Evolutionary conservation across 2,797 vertebrate species (phyloP).

Genomic region (Coilia nasus): DNA sequence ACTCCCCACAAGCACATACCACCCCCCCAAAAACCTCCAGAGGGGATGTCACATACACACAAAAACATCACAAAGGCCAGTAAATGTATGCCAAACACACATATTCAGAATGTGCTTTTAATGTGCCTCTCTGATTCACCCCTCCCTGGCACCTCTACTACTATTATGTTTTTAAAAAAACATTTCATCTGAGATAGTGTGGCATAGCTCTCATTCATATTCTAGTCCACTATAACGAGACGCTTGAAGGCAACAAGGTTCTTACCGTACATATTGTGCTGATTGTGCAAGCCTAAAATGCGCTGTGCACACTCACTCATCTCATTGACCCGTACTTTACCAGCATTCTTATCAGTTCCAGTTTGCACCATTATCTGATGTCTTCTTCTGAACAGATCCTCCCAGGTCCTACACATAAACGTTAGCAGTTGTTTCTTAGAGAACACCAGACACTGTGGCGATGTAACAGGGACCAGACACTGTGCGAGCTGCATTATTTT

Average conservation of each 20-base stretch:
- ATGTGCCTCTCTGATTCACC: neutral
- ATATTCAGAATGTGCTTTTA: neutral
- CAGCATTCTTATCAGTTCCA: neutral
- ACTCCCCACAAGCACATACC: neutral
- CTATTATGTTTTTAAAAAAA: neutral
- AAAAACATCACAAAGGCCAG: neutral
- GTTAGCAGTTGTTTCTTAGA: too few species aligned
- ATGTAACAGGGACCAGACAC: too few species aligned
- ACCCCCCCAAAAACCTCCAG: neutral
- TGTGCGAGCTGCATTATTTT: too few species aligned
- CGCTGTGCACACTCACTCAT: neutral
- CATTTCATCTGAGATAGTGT: neutral
- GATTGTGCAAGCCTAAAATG: neutral
- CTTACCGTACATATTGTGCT: neutral
- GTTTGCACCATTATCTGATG: neutral
- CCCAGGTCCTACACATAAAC: too few species aligned
- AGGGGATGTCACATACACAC: neutral
- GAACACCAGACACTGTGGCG: too few species aligned
- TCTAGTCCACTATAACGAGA: neutral
- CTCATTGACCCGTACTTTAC: neutral
- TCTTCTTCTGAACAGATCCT: neutral
- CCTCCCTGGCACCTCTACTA: neutral
- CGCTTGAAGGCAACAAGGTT: neutral
- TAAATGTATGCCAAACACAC: constrained; percentile 4
- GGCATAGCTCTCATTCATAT: neutral